Percentiles rank a stretch among this genome's conserved stretches.
These are phyloP conservation scores for Columba janthina DNA, from an alignment of 2,113 vertebrate species.

Conservation along the genomic window DNA sequence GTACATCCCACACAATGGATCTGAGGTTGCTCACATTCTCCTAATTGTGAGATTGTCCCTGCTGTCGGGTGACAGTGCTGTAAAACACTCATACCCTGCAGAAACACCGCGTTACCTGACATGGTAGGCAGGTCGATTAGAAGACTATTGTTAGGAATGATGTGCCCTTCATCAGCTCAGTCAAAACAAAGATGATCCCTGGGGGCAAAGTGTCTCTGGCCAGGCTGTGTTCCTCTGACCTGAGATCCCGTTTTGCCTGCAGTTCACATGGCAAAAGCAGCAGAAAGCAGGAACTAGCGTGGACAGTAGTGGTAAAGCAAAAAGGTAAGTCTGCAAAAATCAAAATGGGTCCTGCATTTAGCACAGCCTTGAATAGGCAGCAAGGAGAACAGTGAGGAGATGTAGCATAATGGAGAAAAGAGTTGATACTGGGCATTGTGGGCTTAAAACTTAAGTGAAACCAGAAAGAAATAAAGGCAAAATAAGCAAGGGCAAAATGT, in stretches of 20 bases:
- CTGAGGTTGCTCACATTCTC: not conserved
- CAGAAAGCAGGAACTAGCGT: not conserved
- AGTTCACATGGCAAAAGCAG: not conserved
- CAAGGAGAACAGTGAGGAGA: not conserved
- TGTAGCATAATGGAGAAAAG: not conserved
- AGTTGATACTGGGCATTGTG: accelerated
- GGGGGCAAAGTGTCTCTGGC: not conserved
- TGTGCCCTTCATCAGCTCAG: not conserved
- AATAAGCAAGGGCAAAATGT: not conserved
- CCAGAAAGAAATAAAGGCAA: not conserved
- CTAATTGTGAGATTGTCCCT: not conserved
- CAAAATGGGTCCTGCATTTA: accelerated
- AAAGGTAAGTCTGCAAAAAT: not conserved
- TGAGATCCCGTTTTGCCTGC: not conserved
- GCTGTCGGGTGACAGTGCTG: not conserved
- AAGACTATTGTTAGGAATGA: not conserved
- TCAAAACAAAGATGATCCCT: not conserved
- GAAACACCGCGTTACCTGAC: not conserved
- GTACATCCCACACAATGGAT: accelerated
- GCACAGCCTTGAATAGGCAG: not conserved
- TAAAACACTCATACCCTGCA: not conserved
- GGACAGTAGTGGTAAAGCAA: not conserved
- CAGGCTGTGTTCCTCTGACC: not conserved
- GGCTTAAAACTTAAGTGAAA: not conserved
- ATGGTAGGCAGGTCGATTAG: not conserved